These are phyloP conservation scores for Etheostoma cragini DNA, from an alignment of 2,113 vertebrate species.

Conservation along the genomic window DNA sequence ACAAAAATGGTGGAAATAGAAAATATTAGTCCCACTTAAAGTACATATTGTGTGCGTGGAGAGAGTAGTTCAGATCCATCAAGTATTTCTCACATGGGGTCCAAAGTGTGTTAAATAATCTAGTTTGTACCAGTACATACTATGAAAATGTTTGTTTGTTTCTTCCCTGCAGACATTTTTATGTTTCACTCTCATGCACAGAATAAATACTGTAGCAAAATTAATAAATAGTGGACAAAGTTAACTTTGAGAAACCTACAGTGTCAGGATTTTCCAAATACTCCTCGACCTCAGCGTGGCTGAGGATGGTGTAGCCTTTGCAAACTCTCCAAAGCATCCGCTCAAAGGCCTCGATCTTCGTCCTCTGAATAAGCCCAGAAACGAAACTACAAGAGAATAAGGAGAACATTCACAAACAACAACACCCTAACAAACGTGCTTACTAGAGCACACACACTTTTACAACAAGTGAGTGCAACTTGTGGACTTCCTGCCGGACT, in stretches of 20 bases:
- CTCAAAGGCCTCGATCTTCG: slow-evolving; percentile 94
- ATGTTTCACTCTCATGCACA: background rate
- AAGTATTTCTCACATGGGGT: background rate
- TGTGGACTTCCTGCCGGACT: background rate
- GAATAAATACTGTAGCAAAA: background rate
- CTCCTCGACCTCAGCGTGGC: slow-evolving; percentile 91
- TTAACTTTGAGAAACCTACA: slow-evolving; percentile 77
- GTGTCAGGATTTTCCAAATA: slow-evolving; percentile 90
- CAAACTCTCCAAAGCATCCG: slow-evolving; percentile 97
- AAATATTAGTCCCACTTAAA: background rate
- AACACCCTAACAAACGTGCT: background rate
- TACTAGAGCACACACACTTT: too few relatives aligned
- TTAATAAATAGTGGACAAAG: background rate
- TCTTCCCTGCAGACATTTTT: background rate
- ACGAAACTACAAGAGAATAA: slow-evolving; percentile 82
- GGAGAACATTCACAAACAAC: background rate
- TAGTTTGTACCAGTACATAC: background rate
- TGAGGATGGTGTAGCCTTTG: slow-evolving; percentile 96
- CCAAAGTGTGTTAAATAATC: background rate
- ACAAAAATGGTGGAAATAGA: background rate
- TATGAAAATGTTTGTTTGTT: background rate
- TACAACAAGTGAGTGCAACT: background rate
- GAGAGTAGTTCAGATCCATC: background rate
- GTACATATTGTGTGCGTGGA: background rate
- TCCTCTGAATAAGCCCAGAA: slow-evolving; percentile 91